phyloP scores from a whole-genome alignment of 2,113 vertebrate genomes.

The Nerophis lumbriciformis region DNA sequence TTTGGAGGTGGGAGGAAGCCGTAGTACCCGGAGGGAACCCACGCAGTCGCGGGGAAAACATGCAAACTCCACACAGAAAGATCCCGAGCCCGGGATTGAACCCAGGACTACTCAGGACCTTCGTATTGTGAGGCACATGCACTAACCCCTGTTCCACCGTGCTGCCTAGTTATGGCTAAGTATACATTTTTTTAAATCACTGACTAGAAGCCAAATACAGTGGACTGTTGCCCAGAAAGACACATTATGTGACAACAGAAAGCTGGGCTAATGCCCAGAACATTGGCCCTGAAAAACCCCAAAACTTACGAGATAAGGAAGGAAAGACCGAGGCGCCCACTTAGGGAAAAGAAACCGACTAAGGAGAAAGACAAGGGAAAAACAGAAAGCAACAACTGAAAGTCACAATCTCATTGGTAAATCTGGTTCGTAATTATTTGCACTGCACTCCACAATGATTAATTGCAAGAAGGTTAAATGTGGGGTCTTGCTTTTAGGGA shows the following conservation, averaged over 20 bases:
- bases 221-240: slow-evolving; percentile 1
- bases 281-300: slow-evolving; percentile 40
- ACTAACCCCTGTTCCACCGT: too few species aligned
- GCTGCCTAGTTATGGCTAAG: slow-evolving; percentile 9
- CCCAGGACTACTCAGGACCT: too few species aligned
- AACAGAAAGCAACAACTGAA: neutral
- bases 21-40: too few species aligned
- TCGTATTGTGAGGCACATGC: too few species aligned
- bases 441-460: slow-evolving; percentile 1
- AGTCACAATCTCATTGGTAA: neutral
- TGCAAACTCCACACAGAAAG: too few species aligned
- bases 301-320: slow-evolving; percentile 34
- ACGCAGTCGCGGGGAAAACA: too few species aligned
- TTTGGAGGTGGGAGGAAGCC: too few species aligned
- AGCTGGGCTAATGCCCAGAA: slow-evolving; percentile 33
- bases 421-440: slow-evolving; percentile 8
- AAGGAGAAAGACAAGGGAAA: slow-evolving; percentile 32
- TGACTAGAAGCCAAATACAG: slow-evolving; percentile 6
- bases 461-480: slow-evolving; percentile 10
- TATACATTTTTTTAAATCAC: slow-evolving; percentile 12
- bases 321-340: slow-evolving; percentile 16
- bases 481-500: neutral
- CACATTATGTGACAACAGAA: slow-evolving; percentile 18
- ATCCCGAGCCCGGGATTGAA: too few species aligned
- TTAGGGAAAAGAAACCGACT: slow-evolving; percentile 26